Conservation (phyloP, 2,888 invertebrate genomes). For the Phaedon cochleariae region DNA sequence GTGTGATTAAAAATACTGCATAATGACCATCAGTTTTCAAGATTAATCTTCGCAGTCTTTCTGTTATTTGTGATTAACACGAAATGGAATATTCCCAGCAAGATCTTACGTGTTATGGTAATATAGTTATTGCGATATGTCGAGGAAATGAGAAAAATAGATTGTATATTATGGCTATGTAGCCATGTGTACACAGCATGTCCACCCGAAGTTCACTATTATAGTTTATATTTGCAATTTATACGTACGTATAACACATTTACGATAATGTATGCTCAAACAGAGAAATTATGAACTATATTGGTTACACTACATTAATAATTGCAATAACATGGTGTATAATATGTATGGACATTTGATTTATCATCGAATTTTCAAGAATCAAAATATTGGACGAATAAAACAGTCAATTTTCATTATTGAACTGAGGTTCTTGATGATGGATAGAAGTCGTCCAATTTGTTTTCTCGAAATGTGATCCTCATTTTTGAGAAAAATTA, state of each 20-base stretch:
- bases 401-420: too few relatives aligned
- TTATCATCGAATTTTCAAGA: too few relatives aligned
- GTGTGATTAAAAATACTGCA: too few relatives aligned
- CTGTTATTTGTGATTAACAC: background rate
- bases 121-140: constrained; percentile 24
- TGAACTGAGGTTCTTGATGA: too few relatives aligned
- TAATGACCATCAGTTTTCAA: too few relatives aligned
- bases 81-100: background rate
- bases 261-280: background rate
- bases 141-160: constrained; percentile 18
- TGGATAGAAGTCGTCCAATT: too few relatives aligned
- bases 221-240: background rate
- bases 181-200: background rate
- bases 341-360: too few relatives aligned
- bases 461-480: too few relatives aligned
- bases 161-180: background rate
- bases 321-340: too few relatives aligned
- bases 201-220: background rate
- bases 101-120: constrained; percentile 11
- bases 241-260: background rate
- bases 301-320: background rate
- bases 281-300: background rate
- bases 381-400: too few relatives aligned
- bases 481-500: too few relatives aligned
- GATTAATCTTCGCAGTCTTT: background rate